Conservation (phyloP, 2,113 vertebrate species). For the Rhea americana region DNA sequence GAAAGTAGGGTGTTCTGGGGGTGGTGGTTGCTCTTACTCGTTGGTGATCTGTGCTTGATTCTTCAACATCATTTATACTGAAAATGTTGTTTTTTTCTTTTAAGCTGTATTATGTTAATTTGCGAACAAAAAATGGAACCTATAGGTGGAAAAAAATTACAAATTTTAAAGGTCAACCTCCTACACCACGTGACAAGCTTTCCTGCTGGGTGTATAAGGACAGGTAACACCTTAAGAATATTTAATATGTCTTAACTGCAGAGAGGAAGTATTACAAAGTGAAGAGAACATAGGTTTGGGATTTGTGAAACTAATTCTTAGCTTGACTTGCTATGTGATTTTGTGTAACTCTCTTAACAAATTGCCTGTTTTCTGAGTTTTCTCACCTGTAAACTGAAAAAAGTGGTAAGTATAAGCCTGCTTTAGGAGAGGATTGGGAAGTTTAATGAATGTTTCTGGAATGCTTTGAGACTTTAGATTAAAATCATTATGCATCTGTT, state of each 20-base stretch:
- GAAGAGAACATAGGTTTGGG: background rate
- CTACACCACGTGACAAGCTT: conserved; percentile 93
- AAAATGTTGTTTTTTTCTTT: conserved; percentile 68
- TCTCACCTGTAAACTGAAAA: background rate
- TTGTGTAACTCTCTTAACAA: background rate
- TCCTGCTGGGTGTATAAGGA: conserved; percentile 93
- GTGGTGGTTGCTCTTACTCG: background rate
- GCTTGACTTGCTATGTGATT: background rate
- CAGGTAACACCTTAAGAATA: conserved; percentile 73
- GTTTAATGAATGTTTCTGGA: background rate
- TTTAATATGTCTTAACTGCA: background rate
- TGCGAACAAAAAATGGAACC: conserved; percentile 81
- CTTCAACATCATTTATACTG: conserved; percentile 27
- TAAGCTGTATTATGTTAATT: conserved; percentile 89
- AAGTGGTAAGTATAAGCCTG: background rate
- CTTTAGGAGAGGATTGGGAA: background rate
- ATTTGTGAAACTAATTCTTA: background rate
- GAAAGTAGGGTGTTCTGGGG: background rate
- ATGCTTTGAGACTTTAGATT: background rate
- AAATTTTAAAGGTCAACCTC: conserved; percentile 80
- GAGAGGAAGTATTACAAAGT: background rate
- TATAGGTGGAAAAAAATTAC: conserved; percentile 87
- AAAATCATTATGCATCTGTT: background rate
- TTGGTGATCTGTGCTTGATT: conserved; percentile 15
- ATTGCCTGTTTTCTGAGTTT: background rate